A percentile compares a stretch with the other conserved stretches of the same genome.
phyloP scores from a whole-genome alignment of 2,797 vertebrate genomes.

The Menidia menidia region DNA sequence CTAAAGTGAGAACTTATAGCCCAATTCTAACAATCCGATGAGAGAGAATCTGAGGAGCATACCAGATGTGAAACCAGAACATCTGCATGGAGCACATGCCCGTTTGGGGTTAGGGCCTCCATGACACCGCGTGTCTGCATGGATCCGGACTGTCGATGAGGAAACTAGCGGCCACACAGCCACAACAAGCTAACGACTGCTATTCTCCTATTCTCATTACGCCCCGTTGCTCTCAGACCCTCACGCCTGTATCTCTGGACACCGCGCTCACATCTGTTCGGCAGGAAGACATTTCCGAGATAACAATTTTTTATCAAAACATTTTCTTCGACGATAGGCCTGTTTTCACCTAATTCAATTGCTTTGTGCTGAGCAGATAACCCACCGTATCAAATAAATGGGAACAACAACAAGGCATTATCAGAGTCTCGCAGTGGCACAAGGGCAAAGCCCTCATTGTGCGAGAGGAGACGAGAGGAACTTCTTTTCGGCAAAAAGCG shows the following conservation, averaged over 20 bases:
- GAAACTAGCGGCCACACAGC: constrained; percentile 29
- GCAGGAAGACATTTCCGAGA: constrained; percentile 22
- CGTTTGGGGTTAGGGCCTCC: constrained; percentile 12
- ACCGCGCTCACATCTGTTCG: constrained; percentile 63
- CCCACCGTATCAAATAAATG: constrained; percentile 24
- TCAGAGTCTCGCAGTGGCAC: constrained; percentile 32
- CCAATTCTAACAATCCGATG: constrained; percentile 9
- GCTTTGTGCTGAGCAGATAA: constrained; percentile 44
- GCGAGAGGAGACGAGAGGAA: constrained; percentile 47
- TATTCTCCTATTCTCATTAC: constrained; percentile 53
- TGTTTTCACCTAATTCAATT: constrained; percentile 32
- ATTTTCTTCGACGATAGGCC: constrained; percentile 7
- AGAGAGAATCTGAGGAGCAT: constrained; percentile 22
- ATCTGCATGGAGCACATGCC: constrained; percentile 8
- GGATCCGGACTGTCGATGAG: constrained; percentile 37
- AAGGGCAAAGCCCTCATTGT: constrained; percentile 29
- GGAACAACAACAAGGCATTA: constrained; percentile 47
- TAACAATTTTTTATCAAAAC: constrained; percentile 26
- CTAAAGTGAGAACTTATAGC: too few species aligned
- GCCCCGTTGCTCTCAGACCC: constrained; percentile 22
- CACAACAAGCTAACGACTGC: constrained; percentile 48
- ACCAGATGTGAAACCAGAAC: constrained; percentile 37
- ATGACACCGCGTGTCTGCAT: constrained; percentile 37
- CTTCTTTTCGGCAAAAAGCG: constrained; percentile 30
- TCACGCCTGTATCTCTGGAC: constrained; percentile 45